These are phyloP conservation scores for Cantharis rufa DNA, from an alignment of 2,888 invertebrate species.

Conservation along the genomic window DNA sequence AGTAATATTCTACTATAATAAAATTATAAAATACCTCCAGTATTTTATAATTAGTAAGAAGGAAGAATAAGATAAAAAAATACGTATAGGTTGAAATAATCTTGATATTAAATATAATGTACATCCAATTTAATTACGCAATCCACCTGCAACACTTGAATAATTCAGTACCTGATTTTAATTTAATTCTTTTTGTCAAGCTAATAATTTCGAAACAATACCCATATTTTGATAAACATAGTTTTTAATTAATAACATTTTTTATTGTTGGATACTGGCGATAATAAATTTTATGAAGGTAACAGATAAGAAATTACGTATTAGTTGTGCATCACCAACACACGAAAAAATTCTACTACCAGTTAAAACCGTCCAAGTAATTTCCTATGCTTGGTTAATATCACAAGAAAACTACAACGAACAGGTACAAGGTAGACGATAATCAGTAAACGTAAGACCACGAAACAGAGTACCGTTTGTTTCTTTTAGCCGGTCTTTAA, in stretches of 20 bases:
- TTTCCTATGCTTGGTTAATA: slow-evolving; percentile 12
- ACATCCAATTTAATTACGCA: neutral
- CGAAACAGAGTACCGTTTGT: slow-evolving; percentile 16
- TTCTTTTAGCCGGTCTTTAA: neutral
- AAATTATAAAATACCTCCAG: too few species aligned
- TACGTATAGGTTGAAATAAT: neutral
- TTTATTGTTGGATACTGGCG: neutral
- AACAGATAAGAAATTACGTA: slow-evolving; percentile 14
- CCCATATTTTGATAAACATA: neutral
- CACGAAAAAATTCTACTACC: slow-evolving; percentile 9
- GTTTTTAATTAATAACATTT: neutral
- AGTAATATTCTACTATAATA: too few species aligned
- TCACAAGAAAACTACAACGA: slow-evolving; percentile 10
- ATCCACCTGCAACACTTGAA: neutral
- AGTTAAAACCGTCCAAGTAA: slow-evolving; percentile 32
- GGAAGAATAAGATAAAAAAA: too few species aligned
- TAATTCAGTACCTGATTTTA: neutral
- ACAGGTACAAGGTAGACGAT: slow-evolving; percentile 18
- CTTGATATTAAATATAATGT: neutral
- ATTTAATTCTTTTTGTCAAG: neutral
- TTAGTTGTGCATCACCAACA: slow-evolving; percentile 4
- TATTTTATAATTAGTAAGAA: too few species aligned
- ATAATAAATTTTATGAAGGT: neutral
- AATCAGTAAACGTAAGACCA: slow-evolving; percentile 27
- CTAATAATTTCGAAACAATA: neutral